Percentiles rank a stretch among this genome's conserved stretches.
Conservation (phyloP, 1,140 invertebrate genomes). For the Holcopasites calliopsidis region DNA sequence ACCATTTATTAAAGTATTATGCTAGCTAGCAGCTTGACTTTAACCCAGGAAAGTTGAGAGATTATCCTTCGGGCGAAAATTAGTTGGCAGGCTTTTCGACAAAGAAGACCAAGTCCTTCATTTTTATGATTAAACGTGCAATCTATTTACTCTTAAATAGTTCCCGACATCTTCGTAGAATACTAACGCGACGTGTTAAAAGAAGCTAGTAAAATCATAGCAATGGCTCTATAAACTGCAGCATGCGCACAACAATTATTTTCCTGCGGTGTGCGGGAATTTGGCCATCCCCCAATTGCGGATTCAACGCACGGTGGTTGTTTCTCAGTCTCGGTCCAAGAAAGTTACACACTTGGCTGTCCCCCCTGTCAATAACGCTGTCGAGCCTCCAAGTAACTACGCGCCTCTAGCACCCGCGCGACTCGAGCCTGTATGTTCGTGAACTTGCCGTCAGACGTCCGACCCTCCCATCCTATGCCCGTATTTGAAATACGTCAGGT, state of each 20-base stretch:
- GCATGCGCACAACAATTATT: background rate
- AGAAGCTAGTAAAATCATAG: too few species aligned
- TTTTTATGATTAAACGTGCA: too few species aligned
- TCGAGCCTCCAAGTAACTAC: constrained; percentile 57
- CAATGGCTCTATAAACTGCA: background rate
- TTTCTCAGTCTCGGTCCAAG: constrained; percentile 53
- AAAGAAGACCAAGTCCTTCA: too few species aligned
- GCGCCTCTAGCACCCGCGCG: constrained; percentile 37
- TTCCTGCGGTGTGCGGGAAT: background rate
- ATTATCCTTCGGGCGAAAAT: constrained; percentile 43
- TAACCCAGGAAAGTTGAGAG: constrained; percentile 47
- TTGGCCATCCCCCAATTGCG: background rate
- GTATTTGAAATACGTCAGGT: constrained; percentile 65
- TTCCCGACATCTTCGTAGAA: too few species aligned
- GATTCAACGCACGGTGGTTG: constrained; percentile 13
- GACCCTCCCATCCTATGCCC: constrained; percentile 31
- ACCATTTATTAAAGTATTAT: background rate
- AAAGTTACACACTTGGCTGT: constrained; percentile 62
- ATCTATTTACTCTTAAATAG: too few species aligned
- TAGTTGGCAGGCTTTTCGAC: too few species aligned
- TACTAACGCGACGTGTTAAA: too few species aligned
- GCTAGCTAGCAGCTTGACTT: background rate
- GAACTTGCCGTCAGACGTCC: constrained; percentile 51
- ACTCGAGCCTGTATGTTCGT: constrained; percentile 34
- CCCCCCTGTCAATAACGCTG: constrained; percentile 59